Evolutionary conservation across 2,113 vertebrate genomes (phyloP).

Genomic region (Vulpes lagopus): DNA sequence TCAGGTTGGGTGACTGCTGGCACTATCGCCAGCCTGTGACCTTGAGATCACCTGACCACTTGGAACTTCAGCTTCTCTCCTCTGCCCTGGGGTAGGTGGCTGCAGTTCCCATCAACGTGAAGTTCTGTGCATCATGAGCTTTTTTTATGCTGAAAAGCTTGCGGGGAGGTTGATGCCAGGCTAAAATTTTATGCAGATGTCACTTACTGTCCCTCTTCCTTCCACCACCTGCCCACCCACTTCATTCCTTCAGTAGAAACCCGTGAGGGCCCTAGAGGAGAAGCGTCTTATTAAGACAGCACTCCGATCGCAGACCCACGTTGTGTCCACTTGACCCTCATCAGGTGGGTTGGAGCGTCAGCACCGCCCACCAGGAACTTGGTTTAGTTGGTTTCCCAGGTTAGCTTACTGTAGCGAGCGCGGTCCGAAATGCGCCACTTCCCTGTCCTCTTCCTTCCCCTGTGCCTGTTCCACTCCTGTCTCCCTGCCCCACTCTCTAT

Average conservation of each 20-base stretch:
- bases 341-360: not conserved
- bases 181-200: not conserved
- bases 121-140: not conserved
- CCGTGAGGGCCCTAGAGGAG: not conserved
- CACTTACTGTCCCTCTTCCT: not conserved
- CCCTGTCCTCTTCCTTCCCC: not conserved
- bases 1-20: not conserved
- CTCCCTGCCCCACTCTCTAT: not conserved
- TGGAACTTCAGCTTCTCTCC: not conserved
- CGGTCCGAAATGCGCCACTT: rapidly evolving
- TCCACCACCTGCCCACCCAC: not conserved
- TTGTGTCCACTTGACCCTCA: not conserved
- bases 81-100: not conserved
- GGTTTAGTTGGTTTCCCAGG: not conserved
- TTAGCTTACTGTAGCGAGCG: not conserved
- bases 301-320: not conserved
- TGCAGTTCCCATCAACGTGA: not conserved
- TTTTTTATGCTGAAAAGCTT: not conserved
- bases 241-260: not conserved
- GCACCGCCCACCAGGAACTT: not conserved
- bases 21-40: rapidly evolving
- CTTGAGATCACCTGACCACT: no score
- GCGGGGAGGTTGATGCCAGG: not conserved
- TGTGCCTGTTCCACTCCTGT: not conserved
- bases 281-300: not conserved